Base-by-base conservation (phyloP, 2,113 vertebrate species). In the Heterochromis multidens region DNA sequence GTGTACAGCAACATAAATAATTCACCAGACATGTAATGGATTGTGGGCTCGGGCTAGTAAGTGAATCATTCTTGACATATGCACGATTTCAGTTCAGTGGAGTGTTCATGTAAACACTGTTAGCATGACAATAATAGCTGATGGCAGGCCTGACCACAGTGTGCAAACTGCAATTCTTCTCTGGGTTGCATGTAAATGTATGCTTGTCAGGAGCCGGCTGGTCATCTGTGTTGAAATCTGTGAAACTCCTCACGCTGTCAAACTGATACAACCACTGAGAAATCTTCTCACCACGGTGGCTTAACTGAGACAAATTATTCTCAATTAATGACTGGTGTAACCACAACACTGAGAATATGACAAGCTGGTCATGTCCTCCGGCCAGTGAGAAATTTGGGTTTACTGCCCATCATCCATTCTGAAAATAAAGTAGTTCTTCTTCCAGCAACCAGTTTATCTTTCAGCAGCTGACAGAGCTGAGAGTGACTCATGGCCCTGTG, bases 51-150 rank as follows among this genome's bases (percentile, higher is more conserved):
- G 10, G 86, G 89, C 89, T 86, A 76, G 74, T 58, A 87, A 85
- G 88, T 94, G 91, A 94, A 93, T 95, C 95, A 93, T 90, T 90
- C 87, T 91, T 88, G 92, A 93, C 94, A 94, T 93, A 93, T 94
- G 92, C 88, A 83, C 10, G 17, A 91, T 88, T 93, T 90, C 87
- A 83, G 88, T 60, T 87, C 87, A 87, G 86, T 46, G 77, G 82
- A 87, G 90, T 84, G 84, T 92, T 89, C 87, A 84, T 83, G 89
- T 92, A 95, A 93, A 94, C 92, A 89, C 82, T 77, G 35, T n/a
- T 77, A 87, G 90, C 82, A 83, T 94, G 93, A 95, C 94, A 90
- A 59, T 94, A 92, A 95, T 83, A 37, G 83, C 85, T 13, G 72
- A 65, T 90, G 93, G 94, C 93, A 94, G 87, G 87, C 67, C 49